phyloP scores from a whole-genome alignment of 2,797 vertebrate genomes.

The Schizopygopsis pylzovi region DNA sequence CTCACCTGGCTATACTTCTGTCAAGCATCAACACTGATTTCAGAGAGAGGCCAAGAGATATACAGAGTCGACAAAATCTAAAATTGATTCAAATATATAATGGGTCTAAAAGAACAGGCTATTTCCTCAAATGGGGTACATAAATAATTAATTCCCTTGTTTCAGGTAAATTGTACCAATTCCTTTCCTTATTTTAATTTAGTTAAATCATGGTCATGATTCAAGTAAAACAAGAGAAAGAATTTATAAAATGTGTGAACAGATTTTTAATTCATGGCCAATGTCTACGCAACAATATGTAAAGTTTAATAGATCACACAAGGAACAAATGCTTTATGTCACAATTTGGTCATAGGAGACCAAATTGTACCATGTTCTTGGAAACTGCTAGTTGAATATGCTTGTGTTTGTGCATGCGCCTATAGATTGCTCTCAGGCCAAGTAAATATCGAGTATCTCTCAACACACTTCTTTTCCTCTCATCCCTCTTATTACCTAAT shows the following conservation, averaged over 20 bases:
- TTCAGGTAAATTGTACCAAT: not conserved
- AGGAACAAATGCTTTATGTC: not conserved
- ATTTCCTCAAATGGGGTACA: not conserved
- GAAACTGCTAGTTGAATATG: not conserved
- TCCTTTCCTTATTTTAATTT: not conserved
- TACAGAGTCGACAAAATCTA: not conserved
- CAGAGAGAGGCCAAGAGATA: not conserved
- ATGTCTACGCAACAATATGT: no score
- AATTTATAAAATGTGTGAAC: not conserved
- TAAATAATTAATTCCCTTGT: not conserved
- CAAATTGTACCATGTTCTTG: not conserved
- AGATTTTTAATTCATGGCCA: not conserved
- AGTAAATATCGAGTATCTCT: conserved; percentile 37
- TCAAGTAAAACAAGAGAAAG: not conserved
- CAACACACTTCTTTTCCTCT: conserved; percentile 24
- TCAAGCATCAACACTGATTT: conserved; percentile 39
- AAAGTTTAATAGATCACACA: not conserved
- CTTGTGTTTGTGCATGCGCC: not conserved
- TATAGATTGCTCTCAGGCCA: conserved; percentile 11
- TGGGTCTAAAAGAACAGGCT: not conserved
- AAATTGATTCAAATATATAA: not conserved
- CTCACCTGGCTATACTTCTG: conserved; percentile 4
- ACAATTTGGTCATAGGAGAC: not conserved
- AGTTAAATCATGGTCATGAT: not conserved
- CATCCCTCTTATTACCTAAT: conserved; percentile 36